phyloP scores from a whole-genome alignment of 2,797 vertebrate species.

The Psittacula derbiana region DNA sequence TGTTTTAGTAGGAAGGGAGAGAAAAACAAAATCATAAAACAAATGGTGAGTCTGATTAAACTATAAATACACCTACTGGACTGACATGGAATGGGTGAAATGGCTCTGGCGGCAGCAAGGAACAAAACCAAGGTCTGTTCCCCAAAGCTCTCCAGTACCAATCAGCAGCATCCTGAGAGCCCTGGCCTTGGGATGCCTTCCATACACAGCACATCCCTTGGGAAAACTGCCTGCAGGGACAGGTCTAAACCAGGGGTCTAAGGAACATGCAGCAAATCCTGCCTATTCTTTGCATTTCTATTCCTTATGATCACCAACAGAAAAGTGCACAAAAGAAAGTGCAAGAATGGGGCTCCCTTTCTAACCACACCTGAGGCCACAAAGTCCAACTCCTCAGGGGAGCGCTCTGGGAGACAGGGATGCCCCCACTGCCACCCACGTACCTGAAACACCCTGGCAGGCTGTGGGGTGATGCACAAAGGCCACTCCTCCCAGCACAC shows the following conservation, averaged over 20 bases:
- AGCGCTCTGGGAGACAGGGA: background rate
- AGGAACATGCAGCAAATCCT: background rate
- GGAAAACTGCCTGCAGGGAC: background rate
- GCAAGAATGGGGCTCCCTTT: background rate
- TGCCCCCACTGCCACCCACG: background rate
- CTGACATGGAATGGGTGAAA: background rate
- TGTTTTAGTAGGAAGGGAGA: background rate
- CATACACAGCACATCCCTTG: background rate
- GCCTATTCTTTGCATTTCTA: background rate
- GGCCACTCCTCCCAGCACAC: background rate
- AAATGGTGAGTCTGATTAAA: background rate
- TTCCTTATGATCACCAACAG: background rate
- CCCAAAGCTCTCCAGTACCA: background rate
- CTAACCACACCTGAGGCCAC: background rate
- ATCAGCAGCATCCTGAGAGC: background rate
- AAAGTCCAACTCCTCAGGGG: fast-evolving
- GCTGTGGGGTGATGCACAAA: fast-evolving
- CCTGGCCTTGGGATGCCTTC: background rate
- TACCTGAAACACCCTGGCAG: background rate
- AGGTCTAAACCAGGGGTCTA: background rate
- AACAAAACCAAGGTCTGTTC: background rate
- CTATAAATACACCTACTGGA: background rate
- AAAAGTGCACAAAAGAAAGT: background rate
- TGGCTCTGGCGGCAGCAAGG: background rate
- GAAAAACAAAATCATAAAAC: background rate